phyloP scores from a whole-genome alignment of 2,888 invertebrate genomes.

The Lepidocyrtoides sp. region DNA sequence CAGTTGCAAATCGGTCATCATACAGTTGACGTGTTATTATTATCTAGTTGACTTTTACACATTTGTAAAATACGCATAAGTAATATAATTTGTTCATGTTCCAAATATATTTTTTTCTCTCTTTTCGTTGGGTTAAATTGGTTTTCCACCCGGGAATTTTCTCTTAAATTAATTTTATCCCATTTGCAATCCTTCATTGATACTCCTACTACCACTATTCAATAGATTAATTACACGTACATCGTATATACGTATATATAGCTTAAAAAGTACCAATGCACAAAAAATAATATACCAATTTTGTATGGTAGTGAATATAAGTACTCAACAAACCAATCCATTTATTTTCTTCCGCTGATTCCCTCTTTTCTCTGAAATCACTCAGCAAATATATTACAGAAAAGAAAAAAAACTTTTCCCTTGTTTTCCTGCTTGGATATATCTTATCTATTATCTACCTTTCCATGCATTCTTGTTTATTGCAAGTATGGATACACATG shows the following conservation, averaged over 20 bases:
- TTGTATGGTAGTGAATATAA: background rate
- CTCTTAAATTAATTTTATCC: conserved; percentile 47
- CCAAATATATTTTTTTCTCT: background rate
- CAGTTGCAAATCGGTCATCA: too few relatives aligned
- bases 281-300: background rate
- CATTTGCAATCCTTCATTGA: background rate
- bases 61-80: too few relatives aligned
- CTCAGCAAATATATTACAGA: conserved; percentile 3
- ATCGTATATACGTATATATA: background rate
- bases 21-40: too few relatives aligned
- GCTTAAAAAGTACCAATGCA: too few relatives aligned
- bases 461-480: background rate
- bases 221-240: conserved; percentile 2
- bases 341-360: conserved; percentile 29
- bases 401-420: background rate
- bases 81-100: background rate
- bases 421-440: background rate
- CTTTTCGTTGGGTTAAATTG: conserved; percentile 13
- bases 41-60: too few relatives aligned
- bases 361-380: conserved; percentile 10
- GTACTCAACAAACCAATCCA: conserved; percentile 38
- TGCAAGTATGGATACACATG: background rate
- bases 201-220: background rate
- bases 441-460: background rate
- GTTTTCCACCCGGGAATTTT: conserved; percentile 46